Evolutionary conservation across 2,888 invertebrate genomes (phyloP), one percentile per base, ranked within the genome.

Genomic region (Mechanitis mazaeus): DNA sequence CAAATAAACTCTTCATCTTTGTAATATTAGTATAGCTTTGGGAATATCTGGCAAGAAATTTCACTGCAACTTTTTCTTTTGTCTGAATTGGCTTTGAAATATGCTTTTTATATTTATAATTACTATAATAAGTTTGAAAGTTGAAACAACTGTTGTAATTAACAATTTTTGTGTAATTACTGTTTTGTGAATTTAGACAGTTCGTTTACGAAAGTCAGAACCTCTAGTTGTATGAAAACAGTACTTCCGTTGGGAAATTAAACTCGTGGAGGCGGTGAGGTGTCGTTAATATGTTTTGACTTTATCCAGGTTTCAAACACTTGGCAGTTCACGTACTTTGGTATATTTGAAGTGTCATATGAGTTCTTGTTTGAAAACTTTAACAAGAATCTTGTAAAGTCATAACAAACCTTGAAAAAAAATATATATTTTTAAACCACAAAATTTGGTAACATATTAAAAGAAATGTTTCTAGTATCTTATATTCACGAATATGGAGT

Each of bases 181-280:
- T 56, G 55, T 58, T 58, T 61, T 59, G 61, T 59, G 61, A 59
- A 64, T 64, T 64, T 60, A 60, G 59, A 55, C 57, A 54, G 57
- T 58, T 33, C 56, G 55, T 58, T 62, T 59, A 42, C 47, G 42
- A 50, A 56, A 60, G 55, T 59, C 33, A 38, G 38, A 57, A 31
- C 6, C 35, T 59, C 38, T 28, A 45, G 58, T 55, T 58, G 56
- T 55, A 69, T 67, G 70, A 80, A 71, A 72, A 72, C 76, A 77
- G 79, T 69, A 71, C 75, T 76, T 77, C 87, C 85, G 75, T 70
- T 81, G 88, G 88, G 88, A 88, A 88, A 88, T 88, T 85, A 84
- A 86, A 86, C 83, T 81, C 20, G 20, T 77, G 71, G 77, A 72
- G 71, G 74, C 75, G 72, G 73, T 69, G 79, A 77, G 75, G 76